Conservation (phyloP, 2,888 invertebrate genomes). For the Tholera decimalis region DNA sequence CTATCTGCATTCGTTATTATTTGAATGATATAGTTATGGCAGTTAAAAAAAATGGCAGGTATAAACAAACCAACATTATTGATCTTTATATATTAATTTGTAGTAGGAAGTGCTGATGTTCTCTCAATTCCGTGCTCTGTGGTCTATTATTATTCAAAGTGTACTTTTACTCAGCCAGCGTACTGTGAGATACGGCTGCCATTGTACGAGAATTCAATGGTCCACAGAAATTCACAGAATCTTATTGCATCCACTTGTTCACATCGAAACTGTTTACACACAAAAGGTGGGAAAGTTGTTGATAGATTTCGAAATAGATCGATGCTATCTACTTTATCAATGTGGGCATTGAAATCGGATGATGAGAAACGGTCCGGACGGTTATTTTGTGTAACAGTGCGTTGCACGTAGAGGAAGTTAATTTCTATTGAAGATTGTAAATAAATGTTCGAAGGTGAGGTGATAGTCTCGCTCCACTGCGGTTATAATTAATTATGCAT, state of each 20-base stretch:
- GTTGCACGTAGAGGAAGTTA: not conserved
- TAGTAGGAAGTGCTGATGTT: not conserved
- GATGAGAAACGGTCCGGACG: constrained; percentile 13
- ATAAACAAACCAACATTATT: too few relatives aligned
- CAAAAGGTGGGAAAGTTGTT: constrained; percentile 67
- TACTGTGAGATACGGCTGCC: constrained; percentile 54
- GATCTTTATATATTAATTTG: too few relatives aligned
- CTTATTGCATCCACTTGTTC: constrained; percentile 63
- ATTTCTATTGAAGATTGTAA: constrained; percentile 1
- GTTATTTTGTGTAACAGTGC: constrained; percentile 28
- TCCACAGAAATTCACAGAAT: constrained; percentile 49
- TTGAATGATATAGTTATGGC: too few relatives aligned
- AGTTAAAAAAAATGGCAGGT: too few relatives aligned
- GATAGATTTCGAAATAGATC: constrained; percentile 52
- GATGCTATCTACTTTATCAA: constrained; percentile 40
- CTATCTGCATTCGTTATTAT: too few relatives aligned
- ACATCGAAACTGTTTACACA: constrained; percentile 61
- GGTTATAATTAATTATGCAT: constrained; percentile 34
- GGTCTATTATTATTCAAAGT: constrained; percentile 47
- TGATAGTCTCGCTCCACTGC: constrained; percentile 24
- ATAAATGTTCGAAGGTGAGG: constrained; percentile 1
- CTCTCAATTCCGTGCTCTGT: not conserved
- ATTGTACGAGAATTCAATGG: constrained; percentile 58
- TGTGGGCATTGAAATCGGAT: constrained; percentile 24
- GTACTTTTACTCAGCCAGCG: constrained; percentile 59